phyloP scores from a whole-genome alignment of 2,888 invertebrate species.

The Taenaris catops region DNA sequence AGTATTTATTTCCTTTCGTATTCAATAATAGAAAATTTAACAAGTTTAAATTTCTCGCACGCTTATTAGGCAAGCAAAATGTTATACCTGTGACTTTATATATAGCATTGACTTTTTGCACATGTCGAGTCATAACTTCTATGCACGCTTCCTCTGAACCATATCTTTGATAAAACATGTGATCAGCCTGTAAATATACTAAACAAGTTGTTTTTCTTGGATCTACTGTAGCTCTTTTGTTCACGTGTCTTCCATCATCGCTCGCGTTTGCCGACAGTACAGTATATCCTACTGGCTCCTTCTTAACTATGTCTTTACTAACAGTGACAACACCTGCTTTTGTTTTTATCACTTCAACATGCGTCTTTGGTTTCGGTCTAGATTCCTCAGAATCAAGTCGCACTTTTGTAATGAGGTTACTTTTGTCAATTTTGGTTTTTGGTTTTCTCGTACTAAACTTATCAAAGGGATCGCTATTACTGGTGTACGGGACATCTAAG shows the following conservation, averaged over 20 bases:
- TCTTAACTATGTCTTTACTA: constrained; percentile 82
- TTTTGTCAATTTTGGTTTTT: constrained; percentile 74
- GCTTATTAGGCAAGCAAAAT: constrained; percentile 9
- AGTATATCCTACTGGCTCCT: constrained; percentile 73
- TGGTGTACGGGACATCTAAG: constrained; percentile 83
- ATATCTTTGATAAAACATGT: constrained; percentile 97
- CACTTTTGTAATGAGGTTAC: constrained; percentile 75
- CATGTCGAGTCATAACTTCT: constrained; percentile 96
- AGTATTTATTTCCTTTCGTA: neutral
- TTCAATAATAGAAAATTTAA: neutral
- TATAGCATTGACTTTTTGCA: constrained; percentile 94
- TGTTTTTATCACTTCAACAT: constrained; percentile 83
- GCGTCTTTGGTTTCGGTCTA: constrained; percentile 83
- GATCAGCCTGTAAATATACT: constrained; percentile 97
- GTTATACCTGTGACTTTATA: constrained; percentile 89
- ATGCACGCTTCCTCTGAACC: constrained; percentile 96
- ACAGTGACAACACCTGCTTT: constrained; percentile 83
- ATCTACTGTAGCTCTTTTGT: constrained; percentile 86
- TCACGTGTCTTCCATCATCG: constrained; percentile 80
- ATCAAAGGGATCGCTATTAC: constrained; percentile 77
- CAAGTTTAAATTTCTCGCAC: too few relatives aligned
- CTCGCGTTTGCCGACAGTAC: constrained; percentile 65
- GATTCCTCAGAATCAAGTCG: constrained; percentile 73
- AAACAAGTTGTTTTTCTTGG: constrained; percentile 96
- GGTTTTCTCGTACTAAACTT: constrained; percentile 66